Evolutionary conservation across 2,113 vertebrate genomes (phyloP), one percentile per base, ranked within the genome.

Genomic region (Notothenia coriiceps): DNA sequence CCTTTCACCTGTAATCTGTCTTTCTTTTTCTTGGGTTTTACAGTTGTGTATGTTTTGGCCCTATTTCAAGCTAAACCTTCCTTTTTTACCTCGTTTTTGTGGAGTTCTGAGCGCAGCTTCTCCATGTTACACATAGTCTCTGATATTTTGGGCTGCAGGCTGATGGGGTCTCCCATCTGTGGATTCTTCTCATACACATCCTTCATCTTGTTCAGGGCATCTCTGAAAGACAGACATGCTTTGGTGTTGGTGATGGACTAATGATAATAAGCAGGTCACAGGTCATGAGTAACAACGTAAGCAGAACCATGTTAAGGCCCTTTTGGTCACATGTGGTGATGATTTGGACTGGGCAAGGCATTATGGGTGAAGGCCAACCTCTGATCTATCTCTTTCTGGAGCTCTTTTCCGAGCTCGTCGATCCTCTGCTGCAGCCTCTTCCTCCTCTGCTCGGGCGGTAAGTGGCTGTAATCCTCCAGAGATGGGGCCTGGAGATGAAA

Each of bases 131-230:
- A 96, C 84, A 98, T 98, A 20, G 98, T 99, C 89, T 99, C 98
- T 17, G 97, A 96, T 92, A 99, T 95, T 92, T 98, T 98, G 70
- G 98, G 98, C 86, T 98, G 97, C 80, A 99, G 95, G 92, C 97
- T 99, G 90, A 91, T 91, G 62, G 98, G 97, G 86, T 99, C 98
- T 25, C 98, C 98, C 98, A 99, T 98, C 91, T 99, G 98, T 43
- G 98, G 97, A 86, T 97, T 99, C 94, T 99, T 99, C 92, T 98
- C 97, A 85, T 99, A 99, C 13, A 99, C 98, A n/a, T 99, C 98
- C 95, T 98, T 99, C 98, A 99, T 99, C 95, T 99, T 99, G 93
- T 99, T 99, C 86, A 99, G 95, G 2, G 98, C 98, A 81, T 99
- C 98, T 96, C 98, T 98, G 85, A 20, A 22, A 64, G 29, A 77